Base-by-base conservation (phyloP, 53 echinoderm and acorn worm genomes). In the Holothuria scabra region DNA sequence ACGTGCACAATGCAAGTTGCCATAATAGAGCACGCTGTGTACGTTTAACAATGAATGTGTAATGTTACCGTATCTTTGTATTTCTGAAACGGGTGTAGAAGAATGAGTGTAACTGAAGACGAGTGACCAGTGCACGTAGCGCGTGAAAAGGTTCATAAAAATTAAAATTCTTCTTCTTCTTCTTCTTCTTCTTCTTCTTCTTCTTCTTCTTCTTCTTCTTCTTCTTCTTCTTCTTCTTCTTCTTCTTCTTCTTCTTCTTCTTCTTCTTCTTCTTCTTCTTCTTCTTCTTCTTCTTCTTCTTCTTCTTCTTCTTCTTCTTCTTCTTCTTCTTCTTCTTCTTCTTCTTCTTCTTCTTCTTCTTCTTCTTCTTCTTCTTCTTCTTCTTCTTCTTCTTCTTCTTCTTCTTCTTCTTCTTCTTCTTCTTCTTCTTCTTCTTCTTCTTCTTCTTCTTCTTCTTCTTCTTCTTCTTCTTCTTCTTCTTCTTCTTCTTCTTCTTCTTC, bases 241-340 rank as follows among this genome's bases (percentile, higher is more conserved):
- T 46, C 69, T 83, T 22, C 30, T 83, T 38, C 52, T 76, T 44
- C 5, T 74, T 67, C 69, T 75, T 67, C 55, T 83, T 35, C 80
- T 75, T 38, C 60, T 79, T 58, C 80, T 79, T 23, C 44, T 79
- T 23, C 67, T 38, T 38, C 76, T 75, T 38, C 76, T 75, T 38
- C 76, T 75, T 38, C 76, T 75, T 38, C 76, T 75, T 38, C 76
- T 75, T 38, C 69, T 72, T 46, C 84, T 83, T 37, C 70, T 71
- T 23, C 76, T 78, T 56, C 75, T 46, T 56, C 46, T 49, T 56
- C 65, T 76, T 59, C 80, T 79, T 59, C 80, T 79, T 59, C 76
- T 75, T 38, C 76, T 75, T 38, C 76, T 75, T 38, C 76, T 75
- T 38, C 76, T 75, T 35, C 69, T 49, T 25, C 32, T 52, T 16